Conservation (phyloP, 2,797 vertebrate species). For the Micropoecilia bifurca region DNA sequence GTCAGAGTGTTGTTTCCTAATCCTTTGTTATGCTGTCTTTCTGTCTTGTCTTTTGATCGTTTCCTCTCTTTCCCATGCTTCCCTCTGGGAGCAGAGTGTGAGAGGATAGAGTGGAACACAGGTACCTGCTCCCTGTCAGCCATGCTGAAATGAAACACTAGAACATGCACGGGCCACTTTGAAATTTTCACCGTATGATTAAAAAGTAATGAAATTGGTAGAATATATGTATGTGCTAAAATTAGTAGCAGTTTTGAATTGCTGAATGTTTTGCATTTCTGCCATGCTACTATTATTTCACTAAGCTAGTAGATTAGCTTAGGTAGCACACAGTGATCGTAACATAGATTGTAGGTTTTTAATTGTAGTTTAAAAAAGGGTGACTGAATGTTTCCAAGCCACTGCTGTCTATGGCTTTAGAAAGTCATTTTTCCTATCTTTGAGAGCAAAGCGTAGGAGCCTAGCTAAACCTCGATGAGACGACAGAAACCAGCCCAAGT, state of each 20-base stretch:
- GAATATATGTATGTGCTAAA: neutral
- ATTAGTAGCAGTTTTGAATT: neutral
- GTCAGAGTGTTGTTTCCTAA: slow-evolving; percentile 16
- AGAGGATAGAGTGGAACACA: slow-evolving; percentile 74
- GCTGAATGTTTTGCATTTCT: neutral
- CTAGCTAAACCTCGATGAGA: neutral
- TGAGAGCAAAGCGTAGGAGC: neutral
- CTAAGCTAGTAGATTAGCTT: neutral
- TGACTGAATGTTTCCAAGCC: neutral
- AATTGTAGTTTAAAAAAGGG: neutral
- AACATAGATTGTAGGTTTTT: neutral
- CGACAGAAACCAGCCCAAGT: neutral
- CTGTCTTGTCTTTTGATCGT: slow-evolving; percentile 43
- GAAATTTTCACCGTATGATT: neutral
- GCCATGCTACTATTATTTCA: neutral
- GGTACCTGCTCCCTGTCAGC: slow-evolving; percentile 57
- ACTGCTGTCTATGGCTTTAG: neutral
- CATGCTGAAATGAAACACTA: slow-evolving; percentile 7
- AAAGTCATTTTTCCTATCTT: neutral
- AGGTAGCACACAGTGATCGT: neutral
- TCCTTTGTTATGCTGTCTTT: slow-evolving; percentile 29
- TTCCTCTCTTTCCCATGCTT: slow-evolving; percentile 66
- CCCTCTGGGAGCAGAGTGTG: slow-evolving; percentile 75
- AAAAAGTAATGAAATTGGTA: neutral
- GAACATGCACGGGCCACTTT: neutral